Evolutionary conservation across 2,888 invertebrate genomes (phyloP), one percentile per base, ranked within the genome.

Genomic region (Spodoptera picta): DNA sequence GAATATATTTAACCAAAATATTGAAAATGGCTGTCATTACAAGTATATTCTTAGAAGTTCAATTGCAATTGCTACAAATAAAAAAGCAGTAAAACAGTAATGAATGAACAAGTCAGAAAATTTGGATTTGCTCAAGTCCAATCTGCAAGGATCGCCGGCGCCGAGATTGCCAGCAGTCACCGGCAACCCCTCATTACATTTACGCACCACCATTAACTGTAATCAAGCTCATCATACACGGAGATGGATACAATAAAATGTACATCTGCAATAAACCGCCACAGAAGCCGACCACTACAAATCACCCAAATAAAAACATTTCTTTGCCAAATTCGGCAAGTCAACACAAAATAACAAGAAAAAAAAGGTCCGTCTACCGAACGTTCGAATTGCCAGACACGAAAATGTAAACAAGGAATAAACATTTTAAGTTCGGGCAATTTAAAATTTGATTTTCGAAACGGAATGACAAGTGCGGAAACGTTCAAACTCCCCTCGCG

Each of bases 171-270:
- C 75, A 77, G 82, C 79, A 77, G 83, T 81, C 81, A 79, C 81
- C 65, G 65, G 60, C 88, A 90, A 89, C 88, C 92, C 88, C 87
- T 91, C 85, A 93, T 94, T 93, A 93, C 82, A 84, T 92, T 91
- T 92, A 92, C 90, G 85, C 90, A 83, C 90, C 85, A 89, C 87
- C 87, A 92, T 93, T 92, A 93, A 85, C 80, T 84, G 80, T 88
- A 93, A 93, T 93, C 91, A 90, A 90, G 75, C 86, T 87, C 91
- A 91, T 90, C 92, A 91, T 90, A 92, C 87, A 92, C 90, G 88
- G 84, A 87, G 77, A 77, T 77, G 89, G 89, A 90, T 89, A 92
- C 89, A 90, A 92, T 92, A 91, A 92, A 93, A 89, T 67, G 80
- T 81, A 86, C 86, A 85, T 84, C 85, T 83, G 82, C 80, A 85